Conservation (phyloP, 2,797 vertebrate genomes). For the Gobio occitaniae region DNA sequence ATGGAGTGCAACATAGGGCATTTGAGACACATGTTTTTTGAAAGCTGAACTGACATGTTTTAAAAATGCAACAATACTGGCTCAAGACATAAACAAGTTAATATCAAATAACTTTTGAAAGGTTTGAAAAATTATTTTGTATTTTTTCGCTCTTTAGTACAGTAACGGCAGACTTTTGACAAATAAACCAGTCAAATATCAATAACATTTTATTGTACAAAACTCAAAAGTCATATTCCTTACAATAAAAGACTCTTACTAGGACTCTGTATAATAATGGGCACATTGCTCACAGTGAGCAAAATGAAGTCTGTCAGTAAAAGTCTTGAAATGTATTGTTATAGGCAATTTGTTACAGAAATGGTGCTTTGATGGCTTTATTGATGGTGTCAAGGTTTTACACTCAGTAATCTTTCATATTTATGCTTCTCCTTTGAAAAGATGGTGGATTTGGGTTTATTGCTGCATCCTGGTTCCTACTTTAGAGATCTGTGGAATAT, state of each 20-base stretch:
- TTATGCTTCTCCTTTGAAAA: constrained; percentile 62
- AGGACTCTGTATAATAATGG: background rate
- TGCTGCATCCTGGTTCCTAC: constrained; percentile 94
- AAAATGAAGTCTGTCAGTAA: background rate
- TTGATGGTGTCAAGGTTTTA: constrained; percentile 2
- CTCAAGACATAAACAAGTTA: background rate
- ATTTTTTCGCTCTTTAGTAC: background rate
- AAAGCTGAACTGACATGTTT: background rate
- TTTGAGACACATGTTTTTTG: background rate
- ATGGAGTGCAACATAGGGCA: background rate
- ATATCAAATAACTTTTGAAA: background rate
- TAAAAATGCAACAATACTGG: background rate
- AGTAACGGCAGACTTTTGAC: background rate
- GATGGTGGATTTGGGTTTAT: constrained; percentile 95
- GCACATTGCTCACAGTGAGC: background rate
- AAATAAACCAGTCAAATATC: background rate
- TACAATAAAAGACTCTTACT: background rate
- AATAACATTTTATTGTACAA: background rate
- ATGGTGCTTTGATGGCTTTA: background rate
- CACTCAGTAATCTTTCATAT: background rate
- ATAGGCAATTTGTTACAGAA: background rate
- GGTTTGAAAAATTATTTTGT: background rate
- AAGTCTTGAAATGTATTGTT: background rate
- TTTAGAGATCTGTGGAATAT: constrained; percentile 99
- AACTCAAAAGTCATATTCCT: background rate